Evolutionary conservation across 1,140 invertebrate species (phyloP).

Genomic region (Chionoecetes opilio): DNA sequence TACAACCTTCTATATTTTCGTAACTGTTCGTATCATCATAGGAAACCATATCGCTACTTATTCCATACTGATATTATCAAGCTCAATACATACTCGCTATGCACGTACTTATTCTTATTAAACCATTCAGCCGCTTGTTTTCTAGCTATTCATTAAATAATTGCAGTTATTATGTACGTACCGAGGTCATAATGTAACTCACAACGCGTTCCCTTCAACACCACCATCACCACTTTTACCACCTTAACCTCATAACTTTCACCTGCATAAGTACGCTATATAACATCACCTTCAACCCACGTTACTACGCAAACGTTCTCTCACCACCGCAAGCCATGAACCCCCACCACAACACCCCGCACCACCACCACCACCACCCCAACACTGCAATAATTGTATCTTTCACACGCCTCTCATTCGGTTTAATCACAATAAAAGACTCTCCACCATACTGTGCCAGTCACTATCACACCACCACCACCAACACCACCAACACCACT

Average conservation of each 20-base stretch:
- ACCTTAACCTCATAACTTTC: not conserved
- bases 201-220: not conserved
- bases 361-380: not conserved
- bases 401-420: not conserved
- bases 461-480: not conserved
- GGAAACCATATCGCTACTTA: not conserved
- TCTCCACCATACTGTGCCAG: not conserved
- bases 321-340: not conserved
- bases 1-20: not conserved
- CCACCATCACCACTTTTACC: not conserved
- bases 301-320: not conserved
- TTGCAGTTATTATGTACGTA: not conserved
- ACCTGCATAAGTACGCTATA: not conserved
- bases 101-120: not conserved
- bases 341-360: not conserved
- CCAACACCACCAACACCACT: not conserved
- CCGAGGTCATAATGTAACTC: not conserved
- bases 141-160: no score
- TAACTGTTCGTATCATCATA: not conserved
- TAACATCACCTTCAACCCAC: not conserved
- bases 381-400: no score
- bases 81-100: not conserved
- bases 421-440: not conserved
- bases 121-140: not conserved
- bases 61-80: not conserved